These are phyloP conservation scores for Ostrea edulis DNA, from an alignment of 1,140 invertebrate species.

Conservation along the genomic window DNA sequence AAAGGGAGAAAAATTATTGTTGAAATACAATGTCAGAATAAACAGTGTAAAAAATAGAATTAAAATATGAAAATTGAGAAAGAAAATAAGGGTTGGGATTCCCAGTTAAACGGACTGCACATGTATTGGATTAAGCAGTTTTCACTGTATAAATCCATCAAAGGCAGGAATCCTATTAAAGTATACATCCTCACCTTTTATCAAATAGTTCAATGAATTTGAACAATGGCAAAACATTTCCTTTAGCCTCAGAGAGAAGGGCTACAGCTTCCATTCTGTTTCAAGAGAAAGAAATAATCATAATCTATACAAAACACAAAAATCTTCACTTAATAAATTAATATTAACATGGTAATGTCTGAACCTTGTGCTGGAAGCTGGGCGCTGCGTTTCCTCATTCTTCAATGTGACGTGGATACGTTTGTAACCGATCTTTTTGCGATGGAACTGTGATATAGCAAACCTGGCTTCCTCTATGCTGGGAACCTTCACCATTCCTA, in stretches of 20 bases:
- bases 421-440: constrained; percentile 90
- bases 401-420: constrained; percentile 89
- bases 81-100: too few relatives aligned
- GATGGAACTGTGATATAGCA: constrained; percentile 90
- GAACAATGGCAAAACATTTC: constrained; percentile 88
- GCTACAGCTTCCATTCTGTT: constrained; percentile 82
- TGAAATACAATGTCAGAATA: too few relatives aligned
- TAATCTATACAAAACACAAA: not conserved
- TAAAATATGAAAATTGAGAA: too few relatives aligned
- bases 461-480: constrained; percentile 87
- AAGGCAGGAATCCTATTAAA: not conserved
- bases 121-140: too few relatives aligned
- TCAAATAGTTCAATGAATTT: constrained; percentile 93
- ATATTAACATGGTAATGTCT: too few relatives aligned
- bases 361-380: constrained; percentile 84
- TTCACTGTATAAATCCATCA: too few relatives aligned
- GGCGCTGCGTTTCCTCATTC: constrained; percentile 81
- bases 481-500: constrained; percentile 85
- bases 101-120: too few relatives aligned
- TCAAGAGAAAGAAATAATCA: constrained; percentile 38
- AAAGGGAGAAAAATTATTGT: too few relatives aligned
- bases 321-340: too few relatives aligned
- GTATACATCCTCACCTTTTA: constrained; percentile 82
- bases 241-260: constrained; percentile 86
- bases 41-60: too few relatives aligned